Percentiles rank a stretch among this genome's conserved stretches.
Evolutionary conservation across 2,888 invertebrate species (phyloP).

Genomic region (Trilocha varians): DNA sequence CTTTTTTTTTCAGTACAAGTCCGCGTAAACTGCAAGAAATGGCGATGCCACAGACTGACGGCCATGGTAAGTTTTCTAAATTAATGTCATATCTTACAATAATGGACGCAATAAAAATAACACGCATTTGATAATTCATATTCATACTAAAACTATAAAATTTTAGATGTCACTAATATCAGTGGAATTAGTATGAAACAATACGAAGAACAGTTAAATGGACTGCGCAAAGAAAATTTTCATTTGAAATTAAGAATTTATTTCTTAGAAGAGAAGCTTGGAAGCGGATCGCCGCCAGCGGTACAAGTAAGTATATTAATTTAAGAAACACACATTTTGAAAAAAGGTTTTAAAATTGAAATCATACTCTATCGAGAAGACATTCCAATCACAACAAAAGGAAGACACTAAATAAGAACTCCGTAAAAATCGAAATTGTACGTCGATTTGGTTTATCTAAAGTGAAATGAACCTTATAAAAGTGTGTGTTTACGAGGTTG

Average conservation of each 20-base stretch:
- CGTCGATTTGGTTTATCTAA: too few species aligned
- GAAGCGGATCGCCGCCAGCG: conserved; percentile 74
- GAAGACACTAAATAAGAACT: too few species aligned
- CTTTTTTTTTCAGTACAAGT: conserved; percentile 74
- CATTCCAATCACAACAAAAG: too few species aligned
- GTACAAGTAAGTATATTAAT: conserved; percentile 74
- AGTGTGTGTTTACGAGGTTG: too few species aligned
- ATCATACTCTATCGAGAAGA: too few species aligned
- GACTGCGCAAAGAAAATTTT: conserved; percentile 92
- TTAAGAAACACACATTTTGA: too few species aligned
- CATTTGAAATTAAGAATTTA: conserved; percentile 92
- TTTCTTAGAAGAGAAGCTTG: conserved; percentile 89
- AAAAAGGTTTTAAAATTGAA: too few species aligned
- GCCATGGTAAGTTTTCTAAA: conserved; percentile 51
- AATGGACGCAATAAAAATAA: neutral
- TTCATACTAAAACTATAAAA: neutral
- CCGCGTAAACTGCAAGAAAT: conserved; percentile 81
- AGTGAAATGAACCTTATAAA: too few species aligned
- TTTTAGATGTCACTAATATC: conserved; percentile 46
- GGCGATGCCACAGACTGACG: conserved; percentile 65
- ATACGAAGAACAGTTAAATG: conserved; percentile 88
- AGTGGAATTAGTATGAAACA: conserved; percentile 88
- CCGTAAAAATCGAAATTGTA: too few species aligned
- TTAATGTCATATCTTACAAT: neutral
- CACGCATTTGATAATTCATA: neutral